A percentile compares a stretch with the other conserved stretches of the same genome.
These are phyloP conservation scores for Torymus tubicola DNA, from an alignment of 2,888 invertebrate genomes.

Conservation along the genomic window DNA sequence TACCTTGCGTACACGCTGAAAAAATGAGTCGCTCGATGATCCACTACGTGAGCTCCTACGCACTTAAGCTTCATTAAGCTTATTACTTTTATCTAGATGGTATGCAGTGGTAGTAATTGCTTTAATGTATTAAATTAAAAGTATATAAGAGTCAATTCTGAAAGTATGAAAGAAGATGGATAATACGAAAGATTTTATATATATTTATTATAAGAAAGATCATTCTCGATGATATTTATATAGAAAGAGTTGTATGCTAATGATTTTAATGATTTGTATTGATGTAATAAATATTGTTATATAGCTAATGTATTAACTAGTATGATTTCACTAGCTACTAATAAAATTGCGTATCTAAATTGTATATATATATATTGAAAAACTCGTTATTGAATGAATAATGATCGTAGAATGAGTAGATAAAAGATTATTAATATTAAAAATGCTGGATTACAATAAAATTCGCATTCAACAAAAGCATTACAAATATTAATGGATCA, in stretches of 20 bases:
- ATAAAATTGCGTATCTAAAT: not conserved
- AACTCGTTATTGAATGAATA: not conserved
- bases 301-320: constrained; percentile 23
- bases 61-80: no score
- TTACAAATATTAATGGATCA: constrained; percentile 46
- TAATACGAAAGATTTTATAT: no score
- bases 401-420: constrained; percentile 1
- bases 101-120: no score
- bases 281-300: not conserved
- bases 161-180: no score
- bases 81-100: no score
- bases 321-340: constrained; percentile 10
- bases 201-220: no score
- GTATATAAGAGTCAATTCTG: no score
- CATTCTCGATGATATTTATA: no score
- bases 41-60: constrained; percentile 17
- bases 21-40: constrained; percentile 50
- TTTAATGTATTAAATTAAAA: no score
- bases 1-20: constrained; percentile 3
- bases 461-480: constrained; percentile 33
- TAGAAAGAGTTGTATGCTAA: not conserved
- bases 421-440: constrained; percentile 7
- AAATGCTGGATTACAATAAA: constrained; percentile 12
- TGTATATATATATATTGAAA: not conserved
- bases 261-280: not conserved